A percentile compares a stretch with the other conserved stretches of the same genome.
These are phyloP conservation scores for Zophobas atratus DNA, from an alignment of 1,140 invertebrate genomes.

Conservation along the genomic window DNA sequence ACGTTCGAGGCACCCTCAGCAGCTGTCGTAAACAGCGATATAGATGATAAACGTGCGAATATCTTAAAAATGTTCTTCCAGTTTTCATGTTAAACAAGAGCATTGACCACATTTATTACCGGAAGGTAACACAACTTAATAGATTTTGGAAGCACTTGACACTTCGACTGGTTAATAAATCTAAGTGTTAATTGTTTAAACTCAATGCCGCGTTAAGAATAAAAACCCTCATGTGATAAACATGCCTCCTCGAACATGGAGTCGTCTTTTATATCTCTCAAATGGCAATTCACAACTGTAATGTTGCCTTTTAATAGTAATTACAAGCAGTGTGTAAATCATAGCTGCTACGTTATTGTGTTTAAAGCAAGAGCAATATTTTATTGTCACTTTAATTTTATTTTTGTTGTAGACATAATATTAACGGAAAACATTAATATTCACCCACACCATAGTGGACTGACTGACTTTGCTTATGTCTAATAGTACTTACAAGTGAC, in stretches of 20 bases:
- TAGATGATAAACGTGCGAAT: not conserved
- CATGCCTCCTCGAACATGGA: slow-evolving; percentile 11
- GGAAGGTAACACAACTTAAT: slow-evolving; percentile 7
- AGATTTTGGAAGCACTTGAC: slow-evolving; percentile 31
- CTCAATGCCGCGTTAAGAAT: not conserved
- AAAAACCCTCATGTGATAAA: not conserved
- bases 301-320: slow-evolving; percentile 36
- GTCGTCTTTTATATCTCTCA: slow-evolving; percentile 12
- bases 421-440: slow-evolving; percentile 48
- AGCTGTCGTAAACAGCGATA: not conserved
- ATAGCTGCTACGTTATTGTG: slow-evolving; percentile 35
- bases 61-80: not conserved
- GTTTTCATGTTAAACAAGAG: not conserved
- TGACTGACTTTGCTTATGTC: slow-evolving; percentile 33
- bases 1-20: not conserved
- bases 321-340: slow-evolving; percentile 30
- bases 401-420: slow-evolving; percentile 48
- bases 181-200: slow-evolving; percentile 15
- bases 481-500: slow-evolving; percentile 28
- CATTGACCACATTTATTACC: slow-evolving; percentile 1
- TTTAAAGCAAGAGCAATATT: slow-evolving; percentile 37
- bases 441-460: slow-evolving; percentile 38
- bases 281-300: slow-evolving; percentile 15
- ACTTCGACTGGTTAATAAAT: slow-evolving; percentile 4
- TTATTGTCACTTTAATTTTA: slow-evolving; percentile 42